Conservation (phyloP, 2,888 invertebrate species). For the Epirrita christyi region DNA sequence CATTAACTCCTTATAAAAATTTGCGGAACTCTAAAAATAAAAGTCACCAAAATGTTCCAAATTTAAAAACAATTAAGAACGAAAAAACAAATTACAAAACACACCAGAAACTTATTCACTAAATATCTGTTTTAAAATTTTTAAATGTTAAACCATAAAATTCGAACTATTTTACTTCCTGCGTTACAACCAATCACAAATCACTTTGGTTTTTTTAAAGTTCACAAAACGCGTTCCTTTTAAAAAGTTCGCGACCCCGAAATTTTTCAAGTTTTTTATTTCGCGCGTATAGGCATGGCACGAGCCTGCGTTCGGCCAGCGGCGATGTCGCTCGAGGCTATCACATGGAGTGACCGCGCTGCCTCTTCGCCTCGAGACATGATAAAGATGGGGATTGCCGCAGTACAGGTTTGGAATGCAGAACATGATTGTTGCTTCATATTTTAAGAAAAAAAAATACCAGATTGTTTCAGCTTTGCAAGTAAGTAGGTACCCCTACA, state of each 20-base stretch:
- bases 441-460: no score
- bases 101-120: background rate
- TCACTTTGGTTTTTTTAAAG: slow-evolving; percentile 5
- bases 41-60: background rate
- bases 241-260: slow-evolving; percentile 21
- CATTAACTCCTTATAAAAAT: background rate
- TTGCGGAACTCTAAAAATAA: background rate
- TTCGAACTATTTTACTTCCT: background rate
- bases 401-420: slow-evolving; percentile 51
- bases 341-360: slow-evolving; percentile 75
- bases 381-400: slow-evolving; percentile 70
- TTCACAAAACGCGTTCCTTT: slow-evolving; percentile 15
- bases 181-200: slow-evolving; percentile 5
- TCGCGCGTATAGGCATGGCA: slow-evolving; percentile 61
- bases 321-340: slow-evolving; percentile 76
- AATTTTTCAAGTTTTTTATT: slow-evolving; percentile 40
- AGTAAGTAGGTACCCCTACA: no score
- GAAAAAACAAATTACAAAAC: background rate
- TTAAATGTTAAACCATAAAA: background rate
- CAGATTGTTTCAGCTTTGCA: no score
- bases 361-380: slow-evolving; percentile 61
- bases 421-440: slow-evolving; percentile 33
- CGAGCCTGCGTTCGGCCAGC: slow-evolving; percentile 59
- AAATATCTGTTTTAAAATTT: background rate
- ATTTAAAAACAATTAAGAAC: background rate